Conservation (phyloP, 2,888 invertebrate genomes). For the Prenolepis imparis region DNA sequence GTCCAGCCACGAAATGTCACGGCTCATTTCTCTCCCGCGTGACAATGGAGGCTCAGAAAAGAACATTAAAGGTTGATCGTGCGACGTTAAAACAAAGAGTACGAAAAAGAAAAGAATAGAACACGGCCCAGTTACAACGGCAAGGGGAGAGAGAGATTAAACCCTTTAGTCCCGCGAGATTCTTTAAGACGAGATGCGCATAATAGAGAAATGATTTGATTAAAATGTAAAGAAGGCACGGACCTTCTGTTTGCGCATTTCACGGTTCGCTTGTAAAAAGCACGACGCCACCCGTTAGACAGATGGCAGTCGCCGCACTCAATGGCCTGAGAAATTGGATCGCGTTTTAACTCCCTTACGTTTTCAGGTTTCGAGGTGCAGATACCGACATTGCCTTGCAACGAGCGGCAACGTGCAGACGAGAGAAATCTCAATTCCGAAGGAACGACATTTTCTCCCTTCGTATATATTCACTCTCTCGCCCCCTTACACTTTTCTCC, state of each 20-base stretch:
- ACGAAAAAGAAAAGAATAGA: conserved; percentile 32
- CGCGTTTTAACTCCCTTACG: conserved; percentile 86
- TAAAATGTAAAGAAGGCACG: conserved; percentile 85
- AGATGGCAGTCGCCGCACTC: conserved; percentile 86
- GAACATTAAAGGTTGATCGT: conserved; percentile 33
- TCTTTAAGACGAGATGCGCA: conserved; percentile 78
- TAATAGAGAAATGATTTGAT: conserved; percentile 86
- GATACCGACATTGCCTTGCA: conserved; percentile 61
- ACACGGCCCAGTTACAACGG: conserved; percentile 21
- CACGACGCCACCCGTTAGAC: conserved; percentile 83
- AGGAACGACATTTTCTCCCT: conserved; percentile 32
- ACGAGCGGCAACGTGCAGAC: conserved; percentile 53
- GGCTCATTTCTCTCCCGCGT: conserved; percentile 49
- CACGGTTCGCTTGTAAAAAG: conserved; percentile 86
- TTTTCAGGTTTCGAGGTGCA: conserved; percentile 80
- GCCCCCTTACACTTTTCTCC: conserved; percentile 40
- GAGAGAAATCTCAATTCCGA: conserved; percentile 53
- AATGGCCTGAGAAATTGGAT: conserved; percentile 87
- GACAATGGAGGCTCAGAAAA: conserved; percentile 48
- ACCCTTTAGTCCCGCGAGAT: conserved; percentile 83
- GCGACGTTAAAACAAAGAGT: conserved; percentile 18
- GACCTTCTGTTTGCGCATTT: conserved; percentile 86
- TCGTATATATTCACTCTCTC: conserved; percentile 34
- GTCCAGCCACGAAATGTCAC: conserved; percentile 50
- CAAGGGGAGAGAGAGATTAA: conserved; percentile 76